Base-by-base conservation (phyloP, 23 tunicate genomes). In the Diplosoma virens region DNA sequence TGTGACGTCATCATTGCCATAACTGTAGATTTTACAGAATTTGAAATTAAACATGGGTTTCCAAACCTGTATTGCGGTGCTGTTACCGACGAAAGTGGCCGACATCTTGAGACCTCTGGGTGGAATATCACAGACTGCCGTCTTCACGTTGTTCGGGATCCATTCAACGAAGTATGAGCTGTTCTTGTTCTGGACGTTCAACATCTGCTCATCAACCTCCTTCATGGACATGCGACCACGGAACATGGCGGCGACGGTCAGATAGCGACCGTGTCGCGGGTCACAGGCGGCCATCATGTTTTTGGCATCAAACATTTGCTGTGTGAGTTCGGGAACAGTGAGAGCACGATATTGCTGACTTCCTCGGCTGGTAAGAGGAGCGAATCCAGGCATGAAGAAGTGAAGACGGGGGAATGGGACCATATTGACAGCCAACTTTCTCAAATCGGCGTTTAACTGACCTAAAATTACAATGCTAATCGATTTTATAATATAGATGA, bases 221-320 rank as follows among this genome's bases (percentile, higher is more conserved):
- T 93, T 93, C 98, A 93, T 93, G 21, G 98, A 93, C 98, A 93
- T 93, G 46, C 98, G 93, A 16, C 98, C 98, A 25, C 98, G 92
- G 93, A 93, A 93, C 88, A 85, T 85, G 59, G 88, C 78, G 32
- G 93, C 98, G 1, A 93, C 98, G 18, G 98, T 93, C 32, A 93
- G 80, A 76, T 93, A 93, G 27, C 98, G 98, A 1, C 98, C 98
- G 53, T 93, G 98, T 25, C 98, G 80, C 4, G 98, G 98, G 53
- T 93, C 98, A 61, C 98, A 93, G 29, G 98, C 98, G 0, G 98
- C 93, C 98, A 93, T 93, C 98, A 93, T 93, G 87, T 93, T 93
- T 59, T 93, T 93, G 22, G 98, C 98, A 61, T 93, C 98, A 58
- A 93, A 93, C 98, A 93, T 93, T 59, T 93, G 98, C 46, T 93